These are phyloP conservation scores for Archocentrus centrarchus DNA, from an alignment of 2,113 vertebrate genomes.

Conservation along the genomic window DNA sequence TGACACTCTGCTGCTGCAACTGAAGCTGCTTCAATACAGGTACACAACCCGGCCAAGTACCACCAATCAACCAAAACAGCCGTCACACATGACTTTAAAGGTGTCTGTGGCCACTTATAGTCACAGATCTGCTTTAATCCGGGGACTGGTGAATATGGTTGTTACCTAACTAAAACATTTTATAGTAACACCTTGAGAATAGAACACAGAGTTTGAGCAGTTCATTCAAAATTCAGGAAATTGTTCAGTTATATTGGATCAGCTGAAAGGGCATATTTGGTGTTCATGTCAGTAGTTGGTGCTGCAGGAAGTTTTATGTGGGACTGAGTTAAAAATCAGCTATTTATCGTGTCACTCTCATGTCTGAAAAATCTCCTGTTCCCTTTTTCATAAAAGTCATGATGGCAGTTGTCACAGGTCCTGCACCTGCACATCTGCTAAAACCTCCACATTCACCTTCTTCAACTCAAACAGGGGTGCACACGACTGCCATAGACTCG, in stretches of 20 bases:
- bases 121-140: background rate
- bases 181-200: no score
- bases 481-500: background rate
- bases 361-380: background rate
- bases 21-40: constrained; percentile 16
- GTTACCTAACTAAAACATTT: background rate
- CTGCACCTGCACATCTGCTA: background rate
- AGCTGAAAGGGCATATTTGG: background rate
- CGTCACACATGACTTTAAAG: background rate
- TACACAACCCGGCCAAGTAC: background rate
- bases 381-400: background rate
- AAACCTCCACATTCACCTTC: background rate
- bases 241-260: background rate
- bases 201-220: background rate
- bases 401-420: background rate
- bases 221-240: background rate
- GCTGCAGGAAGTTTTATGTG: background rate
- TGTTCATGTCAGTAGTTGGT: background rate
- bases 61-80: background rate
- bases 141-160: background rate
- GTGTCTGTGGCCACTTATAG: background rate
- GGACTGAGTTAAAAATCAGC: background rate
- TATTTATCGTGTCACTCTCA: background rate
- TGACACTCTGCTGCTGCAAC: constrained; percentile 35
- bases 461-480: background rate